Evolutionary conservation across 2,113 vertebrate species (phyloP).

Genomic region (Oryzias woworae): DNA sequence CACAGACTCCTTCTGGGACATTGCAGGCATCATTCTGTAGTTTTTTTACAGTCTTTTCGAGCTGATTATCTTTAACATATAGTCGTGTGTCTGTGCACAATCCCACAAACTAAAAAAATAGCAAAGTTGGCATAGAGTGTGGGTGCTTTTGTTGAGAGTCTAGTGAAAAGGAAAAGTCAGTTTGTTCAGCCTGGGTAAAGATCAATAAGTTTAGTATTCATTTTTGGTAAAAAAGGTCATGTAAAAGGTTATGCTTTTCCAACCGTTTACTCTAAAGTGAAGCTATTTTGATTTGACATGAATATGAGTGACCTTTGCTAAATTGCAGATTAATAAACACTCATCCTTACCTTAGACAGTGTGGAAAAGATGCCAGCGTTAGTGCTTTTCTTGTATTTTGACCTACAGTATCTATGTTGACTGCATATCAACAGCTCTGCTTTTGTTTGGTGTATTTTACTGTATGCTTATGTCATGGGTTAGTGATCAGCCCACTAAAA

Average conservation of each 20-base stretch:
- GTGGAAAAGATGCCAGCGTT: not conserved
- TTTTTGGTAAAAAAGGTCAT: constrained; percentile 56
- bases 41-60: not conserved
- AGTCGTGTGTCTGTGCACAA: not conserved
- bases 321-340: constrained; percentile 29
- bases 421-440: too few relatives aligned
- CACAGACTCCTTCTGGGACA: constrained; percentile 3
- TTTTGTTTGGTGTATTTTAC: too few relatives aligned
- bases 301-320: constrained; percentile 50
- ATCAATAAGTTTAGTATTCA: constrained; percentile 43
- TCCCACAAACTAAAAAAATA: too few relatives aligned
- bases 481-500: too few relatives aligned
- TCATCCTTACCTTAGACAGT: constrained; percentile 3
- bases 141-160: constrained; percentile 12
- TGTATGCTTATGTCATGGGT: too few relatives aligned
- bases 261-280: constrained; percentile 19
- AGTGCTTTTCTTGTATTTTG: not conserved
- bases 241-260: constrained; percentile 29
- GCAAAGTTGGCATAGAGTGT: not conserved
- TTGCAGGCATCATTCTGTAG: not conserved
- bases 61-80: constrained; percentile 14
- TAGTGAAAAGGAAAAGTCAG: constrained; percentile 23
- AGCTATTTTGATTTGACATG: constrained; percentile 28
- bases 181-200: constrained; percentile 28
- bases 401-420: too few relatives aligned